phyloP scores from a whole-genome alignment of 2,797 vertebrate genomes.

The Gephyroberyx darwinii region DNA sequence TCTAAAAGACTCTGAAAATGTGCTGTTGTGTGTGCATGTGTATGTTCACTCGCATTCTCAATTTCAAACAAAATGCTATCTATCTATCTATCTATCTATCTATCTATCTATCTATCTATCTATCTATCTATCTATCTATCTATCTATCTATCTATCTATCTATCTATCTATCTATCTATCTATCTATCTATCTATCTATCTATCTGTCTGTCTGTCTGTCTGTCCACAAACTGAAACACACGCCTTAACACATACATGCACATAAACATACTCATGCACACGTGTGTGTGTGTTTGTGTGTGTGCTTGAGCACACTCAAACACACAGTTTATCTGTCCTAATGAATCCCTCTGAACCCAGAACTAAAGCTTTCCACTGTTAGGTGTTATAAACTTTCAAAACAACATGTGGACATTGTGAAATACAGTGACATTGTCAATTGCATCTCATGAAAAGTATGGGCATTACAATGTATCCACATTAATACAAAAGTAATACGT shows the following conservation, averaged over 20 bases:
- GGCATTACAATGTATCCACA: background rate
- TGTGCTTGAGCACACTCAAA: slow-evolving; percentile 9
- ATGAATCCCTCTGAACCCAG: slow-evolving; percentile 27
- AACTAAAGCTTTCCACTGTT: slow-evolving; percentile 11
- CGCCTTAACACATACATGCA: background rate
- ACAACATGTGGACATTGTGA: background rate
- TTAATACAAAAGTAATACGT: background rate
- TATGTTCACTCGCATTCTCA: background rate
- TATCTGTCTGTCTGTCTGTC: slow-evolving; percentile 26
- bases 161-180: slow-evolving; percentile 27
- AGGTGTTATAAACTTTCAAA: background rate
- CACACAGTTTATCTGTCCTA: slow-evolving; percentile 14
- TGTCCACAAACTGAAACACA: slow-evolving; percentile 8
- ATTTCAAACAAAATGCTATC: background rate
- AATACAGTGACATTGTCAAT: too few relatives aligned
- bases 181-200: slow-evolving; percentile 29
- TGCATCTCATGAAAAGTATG: background rate
- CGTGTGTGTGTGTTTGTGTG: too few relatives aligned
- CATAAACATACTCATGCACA: background rate
- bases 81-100: slow-evolving; percentile 46
- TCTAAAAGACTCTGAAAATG: slow-evolving; percentile 63
- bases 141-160: slow-evolving; percentile 22
- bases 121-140: slow-evolving; percentile 37
- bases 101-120: slow-evolving; percentile 42
- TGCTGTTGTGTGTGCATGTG: slow-evolving; percentile 20